phyloP scores from a whole-genome alignment of 2,797 vertebrate genomes.

The Sebastiscus tertius region DNA sequence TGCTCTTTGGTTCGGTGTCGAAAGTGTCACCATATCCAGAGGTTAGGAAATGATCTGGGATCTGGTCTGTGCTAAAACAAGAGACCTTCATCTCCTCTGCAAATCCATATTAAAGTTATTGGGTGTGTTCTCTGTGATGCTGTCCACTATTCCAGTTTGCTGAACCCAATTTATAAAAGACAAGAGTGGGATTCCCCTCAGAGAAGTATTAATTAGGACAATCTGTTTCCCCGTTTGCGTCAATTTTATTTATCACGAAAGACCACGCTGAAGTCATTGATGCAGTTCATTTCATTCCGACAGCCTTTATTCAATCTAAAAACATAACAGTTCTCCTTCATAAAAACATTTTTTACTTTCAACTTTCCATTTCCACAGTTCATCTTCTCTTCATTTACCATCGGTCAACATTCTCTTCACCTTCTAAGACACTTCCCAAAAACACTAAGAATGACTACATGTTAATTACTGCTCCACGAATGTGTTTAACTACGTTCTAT shows the following conservation, averaged over 20 bases:
- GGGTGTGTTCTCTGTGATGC: neutral
- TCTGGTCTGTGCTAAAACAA: neutral
- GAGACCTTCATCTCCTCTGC: neutral
- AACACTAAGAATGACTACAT: conserved; percentile 23
- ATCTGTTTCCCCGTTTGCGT: neutral
- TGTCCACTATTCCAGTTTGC: neutral
- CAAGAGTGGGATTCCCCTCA: neutral
- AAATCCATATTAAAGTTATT: neutral
- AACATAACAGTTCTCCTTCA: conserved; percentile 63
- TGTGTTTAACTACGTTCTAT: conserved; percentile 5
- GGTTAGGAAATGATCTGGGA: neutral
- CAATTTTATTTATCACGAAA: neutral
- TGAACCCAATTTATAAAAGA: neutral
- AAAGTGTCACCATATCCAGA: neutral
- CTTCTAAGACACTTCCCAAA: conserved; percentile 57
- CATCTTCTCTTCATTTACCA: conserved; percentile 26
- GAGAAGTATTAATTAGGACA: neutral
- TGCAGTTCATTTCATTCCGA: conserved; percentile 50
- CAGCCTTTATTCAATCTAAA: conserved; percentile 72
- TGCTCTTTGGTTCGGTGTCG: accelerated
- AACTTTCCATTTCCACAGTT: conserved; percentile 38
- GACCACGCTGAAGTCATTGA: conserved; percentile 9
- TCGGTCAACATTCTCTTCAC: conserved; percentile 64
- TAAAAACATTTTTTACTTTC: conserved; percentile 62
- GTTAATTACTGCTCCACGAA: conserved; percentile 24